Percentiles rank a stretch among this genome's conserved stretches.
phyloP scores from a whole-genome alignment of 2,797 vertebrate genomes.

The Tapera naevia region DNA sequence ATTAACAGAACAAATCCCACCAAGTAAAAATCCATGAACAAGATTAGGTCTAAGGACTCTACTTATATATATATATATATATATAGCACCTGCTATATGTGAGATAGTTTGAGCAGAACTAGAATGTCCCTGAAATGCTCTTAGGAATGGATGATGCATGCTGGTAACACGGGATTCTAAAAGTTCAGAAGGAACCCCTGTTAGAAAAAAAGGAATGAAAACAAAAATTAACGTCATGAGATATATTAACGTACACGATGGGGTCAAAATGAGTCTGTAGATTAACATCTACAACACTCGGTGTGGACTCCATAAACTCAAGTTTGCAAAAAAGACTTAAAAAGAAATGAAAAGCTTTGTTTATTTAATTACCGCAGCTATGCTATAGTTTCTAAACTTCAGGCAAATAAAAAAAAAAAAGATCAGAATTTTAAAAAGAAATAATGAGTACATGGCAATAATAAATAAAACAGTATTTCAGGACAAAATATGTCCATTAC shows the following conservation, averaged over 20 bases:
- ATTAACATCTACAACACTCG: background rate
- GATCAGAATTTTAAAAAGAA: background rate
- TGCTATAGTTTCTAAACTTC: background rate
- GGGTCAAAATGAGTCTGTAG: background rate
- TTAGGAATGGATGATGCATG: conserved; percentile 75
- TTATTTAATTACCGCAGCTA: background rate
- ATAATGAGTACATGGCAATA: background rate
- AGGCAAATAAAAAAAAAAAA: background rate
- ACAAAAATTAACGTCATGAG: background rate
- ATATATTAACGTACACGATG: background rate
- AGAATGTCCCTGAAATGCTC: conserved; percentile 57
- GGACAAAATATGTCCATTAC: background rate
- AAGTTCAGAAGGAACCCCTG: conserved; percentile 72
- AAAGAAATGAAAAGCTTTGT: background rate
- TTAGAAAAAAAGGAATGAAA: conserved; percentile 19
- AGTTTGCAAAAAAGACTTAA: background rate
- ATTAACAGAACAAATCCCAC: background rate
- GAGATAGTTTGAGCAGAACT: conserved; percentile 33
- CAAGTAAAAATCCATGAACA: background rate
- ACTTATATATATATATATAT: too few relatives aligned
- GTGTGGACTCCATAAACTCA: background rate
- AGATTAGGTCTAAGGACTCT: background rate
- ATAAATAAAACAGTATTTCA: background rate
- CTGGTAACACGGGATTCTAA: conserved; percentile 63
- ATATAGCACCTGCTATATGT: conserved; percentile 26